These are phyloP conservation scores for Euwallacea fornicatus DNA, from an alignment of 1,140 invertebrate species.

Conservation along the genomic window DNA sequence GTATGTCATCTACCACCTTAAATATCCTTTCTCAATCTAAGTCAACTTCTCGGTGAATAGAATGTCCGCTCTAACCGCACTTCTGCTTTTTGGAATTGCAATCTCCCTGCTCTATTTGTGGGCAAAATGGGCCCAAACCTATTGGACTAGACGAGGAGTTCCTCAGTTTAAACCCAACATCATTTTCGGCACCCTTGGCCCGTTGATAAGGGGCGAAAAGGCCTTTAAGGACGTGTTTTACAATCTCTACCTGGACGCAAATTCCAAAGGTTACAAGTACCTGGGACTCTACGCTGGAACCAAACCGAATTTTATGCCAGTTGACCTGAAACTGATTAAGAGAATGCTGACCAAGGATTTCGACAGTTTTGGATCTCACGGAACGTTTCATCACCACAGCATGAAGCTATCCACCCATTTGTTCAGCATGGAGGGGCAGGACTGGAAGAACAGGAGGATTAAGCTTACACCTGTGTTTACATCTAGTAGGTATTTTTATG, in stretches of 20 bases:
- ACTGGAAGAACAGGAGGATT: slow-evolving; percentile 55
- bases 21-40: no score
- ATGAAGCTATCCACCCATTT: slow-evolving; percentile 56
- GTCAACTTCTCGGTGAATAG: no score
- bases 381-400: slow-evolving; percentile 40
- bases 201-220: background rate
- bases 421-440: slow-evolving; percentile 51
- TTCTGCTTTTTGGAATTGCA: no score
- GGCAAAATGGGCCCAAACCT: slow-evolving; percentile 3
- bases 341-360: slow-evolving; percentile 53
- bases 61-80: no score
- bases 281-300: background rate
- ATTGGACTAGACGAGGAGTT: slow-evolving; percentile 17
- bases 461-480: slow-evolving; percentile 57
- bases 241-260: background rate
- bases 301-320: background rate
- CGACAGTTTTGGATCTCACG: slow-evolving; percentile 55
- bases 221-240: background rate
- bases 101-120: no score
- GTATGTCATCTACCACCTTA: no score
- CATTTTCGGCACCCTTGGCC: slow-evolving; percentile 4
- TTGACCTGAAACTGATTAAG: slow-evolving; percentile 2
- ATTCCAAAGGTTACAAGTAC: slow-evolving; percentile 2
- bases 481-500: slow-evolving; percentile 45
- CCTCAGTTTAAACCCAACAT: slow-evolving; percentile 20